These are phyloP conservation scores for Heliconius ethilla DNA, from an alignment of 2,888 invertebrate genomes.

Conservation along the genomic window DNA sequence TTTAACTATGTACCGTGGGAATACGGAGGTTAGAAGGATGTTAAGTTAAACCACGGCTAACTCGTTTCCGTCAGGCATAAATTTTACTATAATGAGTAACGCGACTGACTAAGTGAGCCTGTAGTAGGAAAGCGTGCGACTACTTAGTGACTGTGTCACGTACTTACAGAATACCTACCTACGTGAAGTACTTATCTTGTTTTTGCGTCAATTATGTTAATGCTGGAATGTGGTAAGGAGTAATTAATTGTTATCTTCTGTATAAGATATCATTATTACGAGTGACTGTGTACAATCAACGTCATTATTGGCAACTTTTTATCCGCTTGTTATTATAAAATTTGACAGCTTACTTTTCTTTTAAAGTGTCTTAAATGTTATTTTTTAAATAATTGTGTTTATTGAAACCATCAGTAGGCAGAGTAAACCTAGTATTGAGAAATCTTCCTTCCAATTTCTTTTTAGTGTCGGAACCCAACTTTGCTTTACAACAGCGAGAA, in stretches of 20 bases:
- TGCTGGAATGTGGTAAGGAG: neutral
- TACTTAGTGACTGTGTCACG: slow-evolving; percentile 28
- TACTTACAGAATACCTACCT: slow-evolving; percentile 6
- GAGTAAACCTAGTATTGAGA: too few species aligned
- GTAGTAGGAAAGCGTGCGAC: slow-evolving; percentile 34
- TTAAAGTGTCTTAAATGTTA: neutral
- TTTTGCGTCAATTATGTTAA: slow-evolving; percentile 20
- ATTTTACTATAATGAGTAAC: slow-evolving; percentile 45
- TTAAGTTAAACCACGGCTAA: slow-evolving; percentile 42
- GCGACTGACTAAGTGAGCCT: slow-evolving; percentile 39
- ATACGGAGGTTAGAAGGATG: slow-evolving; percentile 35
- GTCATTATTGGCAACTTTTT: neutral
- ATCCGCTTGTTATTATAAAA: neutral
- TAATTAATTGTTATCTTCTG: slow-evolving; percentile 21
- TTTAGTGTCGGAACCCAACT: too few species aligned
- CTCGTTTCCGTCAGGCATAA: slow-evolving; percentile 42
- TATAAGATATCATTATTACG: slow-evolving; percentile 4
- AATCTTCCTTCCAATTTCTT: too few species aligned
- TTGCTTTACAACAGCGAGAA: too few species aligned
- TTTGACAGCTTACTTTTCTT: neutral
- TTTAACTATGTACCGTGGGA: slow-evolving; percentile 42
- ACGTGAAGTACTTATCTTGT: slow-evolving; percentile 13
- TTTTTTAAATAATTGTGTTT: too few species aligned
- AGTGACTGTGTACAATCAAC: neutral
- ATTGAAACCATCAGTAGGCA: too few species aligned